Conservation (phyloP, 1,140 invertebrate species). For the Microplitis demolitor region DNA sequence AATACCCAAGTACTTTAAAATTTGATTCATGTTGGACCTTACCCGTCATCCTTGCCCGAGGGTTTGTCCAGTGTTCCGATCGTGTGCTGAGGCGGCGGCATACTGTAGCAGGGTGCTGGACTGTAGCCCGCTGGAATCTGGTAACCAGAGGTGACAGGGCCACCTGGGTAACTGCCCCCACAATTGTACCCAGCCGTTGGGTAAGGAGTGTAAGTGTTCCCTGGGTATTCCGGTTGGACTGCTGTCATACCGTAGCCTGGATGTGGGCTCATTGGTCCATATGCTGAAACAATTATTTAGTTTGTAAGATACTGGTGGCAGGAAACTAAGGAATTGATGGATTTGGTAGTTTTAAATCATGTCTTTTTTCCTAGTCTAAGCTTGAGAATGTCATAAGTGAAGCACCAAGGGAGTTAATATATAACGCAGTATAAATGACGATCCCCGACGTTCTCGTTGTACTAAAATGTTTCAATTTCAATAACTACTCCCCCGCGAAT, state of each 20-base stretch:
- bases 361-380: too few relatives aligned
- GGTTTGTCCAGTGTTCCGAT: conserved; percentile 76
- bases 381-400: too few relatives aligned
- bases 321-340: too few relatives aligned
- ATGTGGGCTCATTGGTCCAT: conserved; percentile 80
- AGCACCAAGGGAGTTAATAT: neutral
- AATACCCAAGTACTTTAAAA: neutral
- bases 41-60: conserved; percentile 76
- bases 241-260: conserved; percentile 79
- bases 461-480: conserved; percentile 62
- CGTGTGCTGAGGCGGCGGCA: conserved; percentile 75
- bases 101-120: conserved; percentile 78
- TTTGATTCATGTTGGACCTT: conserved; percentile 51
- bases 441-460: conserved; percentile 35
- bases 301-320: too few relatives aligned
- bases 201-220: conserved; percentile 73
- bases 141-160: conserved; percentile 69
- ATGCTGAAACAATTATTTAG: conserved; percentile 62
- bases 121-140: conserved; percentile 73
- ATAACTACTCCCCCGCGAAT: conserved; percentile 62
- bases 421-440: conserved; percentile 19
- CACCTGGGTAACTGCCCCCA: conserved; percentile 64
- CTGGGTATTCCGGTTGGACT: conserved; percentile 77
- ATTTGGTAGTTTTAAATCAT: too few relatives aligned
- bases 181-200: conserved; percentile 70